Base-by-base conservation (phyloP, 2,888 invertebrate species). In the Trissolcus japonicus region DNA sequence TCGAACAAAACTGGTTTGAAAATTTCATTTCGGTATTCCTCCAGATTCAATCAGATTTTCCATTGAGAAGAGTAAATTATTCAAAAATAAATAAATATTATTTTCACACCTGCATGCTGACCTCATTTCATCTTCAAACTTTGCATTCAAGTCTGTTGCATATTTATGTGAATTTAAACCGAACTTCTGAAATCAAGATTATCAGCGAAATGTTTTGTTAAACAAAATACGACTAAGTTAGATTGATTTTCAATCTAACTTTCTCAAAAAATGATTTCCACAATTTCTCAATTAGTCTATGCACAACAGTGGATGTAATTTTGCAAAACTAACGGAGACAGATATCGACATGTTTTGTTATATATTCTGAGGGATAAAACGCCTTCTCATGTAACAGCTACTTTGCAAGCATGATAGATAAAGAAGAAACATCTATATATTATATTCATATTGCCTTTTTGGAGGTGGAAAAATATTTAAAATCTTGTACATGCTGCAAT, bases 401-500 rank as follows among this genome's bases (percentile, higher is more conserved):
- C 35, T 35, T 35, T 9, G 35, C 35, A 35, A 11, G 2, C 35
- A 35, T 35, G 75, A 69, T 50, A 62, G 62, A 79, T 72, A 56
- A 61, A 67, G 63, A 50, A 67, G 59, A n/a, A n/a, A n/a, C 69
- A 76, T 71, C 55, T 74, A 78, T 67, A 63, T 61, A 56, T 50
- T 60, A 7, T 2, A 57, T n/a, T n/a, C n/a, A n/a, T n/a, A n/a
- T n/a, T n/a, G 50, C 68, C 78, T 71, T 29, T 16, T 35, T 14
- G n/a, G 29, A n/a, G 41, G 56, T 55, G 56, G 41, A 16, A 13
- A 50, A 46, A 66, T 56, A 66, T 71, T 65, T 59, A 78, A 71
- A 71, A 76, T 65, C 60, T 51, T 63, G 56, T 61, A 60, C 60
- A 57, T 54, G 55, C 57, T 76, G 79, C 80, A 75, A 84, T 83